Evolutionary conservation across 2,888 invertebrate genomes (phyloP), one percentile per base, ranked within the genome.

Genomic region (Panzeria rudis): DNA sequence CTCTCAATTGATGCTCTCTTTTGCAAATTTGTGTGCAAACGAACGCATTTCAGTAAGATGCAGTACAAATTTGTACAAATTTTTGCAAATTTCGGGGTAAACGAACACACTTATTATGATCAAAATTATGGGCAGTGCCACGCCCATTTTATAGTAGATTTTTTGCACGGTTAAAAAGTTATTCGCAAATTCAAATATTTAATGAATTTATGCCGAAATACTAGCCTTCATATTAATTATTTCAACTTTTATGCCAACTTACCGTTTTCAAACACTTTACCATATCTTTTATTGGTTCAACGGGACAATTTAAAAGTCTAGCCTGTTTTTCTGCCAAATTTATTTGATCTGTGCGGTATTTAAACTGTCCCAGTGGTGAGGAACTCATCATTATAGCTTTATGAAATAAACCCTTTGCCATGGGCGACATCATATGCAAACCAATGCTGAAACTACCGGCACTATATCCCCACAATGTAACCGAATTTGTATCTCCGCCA

Each of bases 341-440:
- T 11, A 93, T 88, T 87, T 94, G 95, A 77, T 94, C 89, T 0
- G 90, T 86, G 0, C 93, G 93, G 3, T 94, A 92, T 0, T 93
- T 92, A 87, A 92, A 92, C 35, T 94, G 94, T 1, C 92, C 92
- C 0, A 93, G 91, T 0, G 94, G 93, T 0, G 95, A 94, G 0
- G 94, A 95, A 87, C 96, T 95, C 94, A 95, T 94, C 2, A 94
- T 94, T 32, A 96, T 95, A 0, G 93, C 96, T 69, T 94, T 94
- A 89, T 96, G 95, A 91, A 96, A 96, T 0, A 96, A 91, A 56
- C 95, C 95, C 90, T 93, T 93, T 0, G 95, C 94, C 94, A 95
- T 94, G 0, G 95, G 95, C 0, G 95, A 95, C 9, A 95, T 91
- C 93, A 95, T 93, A 72, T 94, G 94, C 73, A 94, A 87, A 69